Percentiles rank a stretch among this genome's conserved stretches.
phyloP scores from a whole-genome alignment of 1,140 invertebrate species.

The roundworm (Caenorhabditis elegans) region WBcel235 BX284604.4:8046001-8046500 shows the following conservation, averaged over 20 bases:
- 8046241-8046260: not conserved
- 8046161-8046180: not conserved
- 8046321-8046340: not conserved
- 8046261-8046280: not conserved
- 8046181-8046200: not conserved
- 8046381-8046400: constrained; percentile 13
- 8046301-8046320: constrained; percentile 11
- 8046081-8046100: not conserved
- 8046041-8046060: constrained; percentile 3
- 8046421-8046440: not conserved
- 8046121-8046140: constrained; percentile 1
- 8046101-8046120: not conserved
- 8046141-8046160: not conserved
- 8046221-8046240: not conserved
- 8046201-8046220: constrained; percentile 1
- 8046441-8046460: not conserved
- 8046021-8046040: not conserved
- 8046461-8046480: not conserved
- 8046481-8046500: not conserved
- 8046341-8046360: constrained; percentile 7
- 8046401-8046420: constrained; percentile 11
- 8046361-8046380: not conserved
- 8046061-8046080: constrained; percentile 21
- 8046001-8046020: not conserved
- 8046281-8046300: no score